phyloP scores from a whole-genome alignment of 1,140 invertebrate genomes.

The Scaptodrosophila lebanonensis region DNA sequence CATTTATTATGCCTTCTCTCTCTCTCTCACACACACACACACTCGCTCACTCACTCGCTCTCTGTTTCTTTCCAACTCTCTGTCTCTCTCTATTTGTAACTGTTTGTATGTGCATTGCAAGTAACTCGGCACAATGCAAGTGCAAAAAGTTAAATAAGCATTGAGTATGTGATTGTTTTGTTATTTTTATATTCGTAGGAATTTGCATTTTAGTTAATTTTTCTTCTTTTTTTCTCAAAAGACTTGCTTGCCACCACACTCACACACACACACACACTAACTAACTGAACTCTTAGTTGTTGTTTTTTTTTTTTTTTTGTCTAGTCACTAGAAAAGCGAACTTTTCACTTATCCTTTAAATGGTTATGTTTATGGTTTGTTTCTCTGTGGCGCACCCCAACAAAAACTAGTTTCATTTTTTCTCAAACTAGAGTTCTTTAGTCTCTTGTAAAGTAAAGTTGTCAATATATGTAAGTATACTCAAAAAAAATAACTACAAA shows the following conservation, averaged over 20 bases:
- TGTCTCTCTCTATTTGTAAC: conserved; percentile 28
- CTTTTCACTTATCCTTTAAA: conserved; percentile 11
- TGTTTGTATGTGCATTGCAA: conserved; percentile 67
- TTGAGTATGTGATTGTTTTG: conserved; percentile 51
- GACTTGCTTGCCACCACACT: conserved; percentile 27
- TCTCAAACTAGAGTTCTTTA: conserved; percentile 51
- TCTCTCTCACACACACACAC: conserved; percentile 27
- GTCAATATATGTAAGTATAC: conserved; percentile 65
- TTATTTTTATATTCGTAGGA: conserved; percentile 69
- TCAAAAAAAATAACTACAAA: conserved; percentile 37
- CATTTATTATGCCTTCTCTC: conserved; percentile 42
- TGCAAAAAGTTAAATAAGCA: conserved; percentile 29
- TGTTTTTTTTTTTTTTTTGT: too few species aligned
- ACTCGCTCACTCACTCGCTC: conserved; percentile 26
- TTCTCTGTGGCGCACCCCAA: conserved; percentile 42
- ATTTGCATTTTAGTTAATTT: conserved; percentile 52
- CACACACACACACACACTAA: conserved; percentile 17
- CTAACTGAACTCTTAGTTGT: too few species aligned
- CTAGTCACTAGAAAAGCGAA: conserved; percentile 17
- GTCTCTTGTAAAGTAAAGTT: conserved; percentile 68
- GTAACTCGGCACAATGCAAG: conserved; percentile 28
- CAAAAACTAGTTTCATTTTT: conserved; percentile 17
- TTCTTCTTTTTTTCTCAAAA: conserved; percentile 42
- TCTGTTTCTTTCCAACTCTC: conserved; percentile 46
- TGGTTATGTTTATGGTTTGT: conserved; percentile 17